phyloP scores from a whole-genome alignment of 2,113 vertebrate species.

The Dipodomys ordii region DNA sequence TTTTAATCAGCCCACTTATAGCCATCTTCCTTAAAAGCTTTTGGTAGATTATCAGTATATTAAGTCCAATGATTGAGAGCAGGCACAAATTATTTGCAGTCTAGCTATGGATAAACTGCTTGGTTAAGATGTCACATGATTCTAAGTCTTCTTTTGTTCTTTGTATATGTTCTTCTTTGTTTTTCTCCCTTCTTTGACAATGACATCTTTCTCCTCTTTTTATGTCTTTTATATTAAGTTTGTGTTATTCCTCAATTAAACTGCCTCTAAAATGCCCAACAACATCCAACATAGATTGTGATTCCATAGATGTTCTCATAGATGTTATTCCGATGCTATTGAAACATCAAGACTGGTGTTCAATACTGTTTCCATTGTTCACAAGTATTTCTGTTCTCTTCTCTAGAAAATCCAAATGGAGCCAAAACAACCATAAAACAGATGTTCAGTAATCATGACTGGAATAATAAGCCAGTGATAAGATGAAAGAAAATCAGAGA shows the following conservation, averaged over 20 bases:
- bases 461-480: background rate
- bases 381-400: background rate
- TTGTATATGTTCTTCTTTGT: background rate
- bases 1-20: background rate
- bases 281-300: too few relatives aligned
- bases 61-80: too few relatives aligned
- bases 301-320: background rate
- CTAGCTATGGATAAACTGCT: rapidly evolving
- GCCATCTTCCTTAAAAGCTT: background rate
- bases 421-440: rapidly evolving
- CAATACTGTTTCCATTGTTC: background rate
- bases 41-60: background rate
- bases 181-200: background rate
- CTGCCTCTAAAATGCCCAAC: background rate
- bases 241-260: background rate
- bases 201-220: background rate
- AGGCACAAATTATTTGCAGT: background rate
- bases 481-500: background rate
- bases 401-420: background rate
- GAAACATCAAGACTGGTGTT: background rate
- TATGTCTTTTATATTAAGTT: background rate
- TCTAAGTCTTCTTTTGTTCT: background rate
- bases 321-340: too few relatives aligned
- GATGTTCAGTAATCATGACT: background rate
- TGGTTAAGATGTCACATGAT: rapidly evolving